Evolutionary conservation across 1,140 invertebrate genomes (phyloP).

Genomic region (Meteorus sp.): DNA sequence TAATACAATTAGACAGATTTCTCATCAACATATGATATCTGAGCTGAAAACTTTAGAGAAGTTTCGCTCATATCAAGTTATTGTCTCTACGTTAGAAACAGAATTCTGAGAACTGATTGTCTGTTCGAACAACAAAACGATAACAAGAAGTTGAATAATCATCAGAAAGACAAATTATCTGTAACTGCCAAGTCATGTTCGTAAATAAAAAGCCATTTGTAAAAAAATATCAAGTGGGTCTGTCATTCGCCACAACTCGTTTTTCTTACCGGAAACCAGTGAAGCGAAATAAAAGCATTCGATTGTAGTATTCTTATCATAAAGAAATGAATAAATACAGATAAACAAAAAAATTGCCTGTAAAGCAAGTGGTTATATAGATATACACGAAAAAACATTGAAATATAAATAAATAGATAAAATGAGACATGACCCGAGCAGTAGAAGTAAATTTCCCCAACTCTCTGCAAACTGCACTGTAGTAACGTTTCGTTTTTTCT

Average conservation of each 20-base stretch:
- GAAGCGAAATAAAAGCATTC: neutral
- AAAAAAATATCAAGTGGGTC: neutral
- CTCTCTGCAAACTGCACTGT: neutral
- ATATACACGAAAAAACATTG: neutral
- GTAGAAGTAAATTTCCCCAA: neutral
- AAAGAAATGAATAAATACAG: neutral
- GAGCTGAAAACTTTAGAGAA: too few relatives aligned
- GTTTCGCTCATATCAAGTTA: too few relatives aligned
- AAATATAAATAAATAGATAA: neutral
- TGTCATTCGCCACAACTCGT: neutral
- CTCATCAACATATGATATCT: too few relatives aligned
- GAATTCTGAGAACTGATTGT: too few relatives aligned
- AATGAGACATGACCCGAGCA: neutral
- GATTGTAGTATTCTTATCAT: neutral
- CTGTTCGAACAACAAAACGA: too few relatives aligned
- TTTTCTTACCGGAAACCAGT: neutral
- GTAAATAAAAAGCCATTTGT: constrained; percentile 3
- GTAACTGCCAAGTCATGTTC: too few relatives aligned
- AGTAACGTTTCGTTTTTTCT: neutral
- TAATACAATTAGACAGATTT: too few relatives aligned
- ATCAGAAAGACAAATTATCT: too few relatives aligned
- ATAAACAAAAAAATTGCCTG: neutral
- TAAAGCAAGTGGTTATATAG: neutral
- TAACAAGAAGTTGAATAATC: too few relatives aligned
- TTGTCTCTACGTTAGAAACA: too few relatives aligned